Percentiles rank a stretch among this genome's conserved stretches.
These are phyloP conservation scores for Crenuchus spilurus DNA, from an alignment of 2,797 vertebrate species.

Conservation along the genomic window DNA sequence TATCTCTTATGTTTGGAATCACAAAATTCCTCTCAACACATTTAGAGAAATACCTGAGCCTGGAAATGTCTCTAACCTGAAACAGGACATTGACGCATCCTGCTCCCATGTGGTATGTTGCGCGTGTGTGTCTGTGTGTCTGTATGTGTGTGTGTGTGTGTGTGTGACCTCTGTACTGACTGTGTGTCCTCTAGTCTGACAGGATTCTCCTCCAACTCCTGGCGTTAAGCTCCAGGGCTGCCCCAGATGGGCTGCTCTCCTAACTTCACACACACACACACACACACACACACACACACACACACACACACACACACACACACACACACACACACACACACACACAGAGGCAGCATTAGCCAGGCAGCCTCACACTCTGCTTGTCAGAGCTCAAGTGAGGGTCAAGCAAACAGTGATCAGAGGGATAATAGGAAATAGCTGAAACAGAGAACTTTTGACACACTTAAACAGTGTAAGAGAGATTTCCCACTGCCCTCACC, in stretches of 20 bases:
- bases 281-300: constrained; percentile 15
- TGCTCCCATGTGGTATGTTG: neutral
- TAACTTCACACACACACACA: constrained; percentile 44
- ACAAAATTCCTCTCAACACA: neutral
- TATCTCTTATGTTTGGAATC: neutral
- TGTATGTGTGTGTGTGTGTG: constrained; percentile 40
- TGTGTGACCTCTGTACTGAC: constrained; percentile 50
- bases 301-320: constrained; percentile 51
- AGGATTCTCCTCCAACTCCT: constrained; percentile 62
- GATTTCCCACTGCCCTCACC: neutral
- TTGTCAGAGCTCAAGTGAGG: constrained; percentile 70
- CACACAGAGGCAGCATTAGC: constrained; percentile 58
- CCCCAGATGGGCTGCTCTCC: constrained; percentile 62
- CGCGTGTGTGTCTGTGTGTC: constrained; percentile 40
- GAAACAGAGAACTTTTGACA: constrained; percentile 70
- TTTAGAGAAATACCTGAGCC: neutral
- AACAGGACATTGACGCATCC: neutral
- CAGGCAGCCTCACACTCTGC: constrained; percentile 58
- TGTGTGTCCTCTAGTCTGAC: constrained; percentile 64
- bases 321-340: constrained; percentile 50
- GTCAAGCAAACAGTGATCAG: constrained; percentile 69
- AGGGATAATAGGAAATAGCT: constrained; percentile 67
- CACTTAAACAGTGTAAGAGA: constrained; percentile 54
- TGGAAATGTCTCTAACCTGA: neutral
- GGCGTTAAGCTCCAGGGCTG: constrained; percentile 58